These are phyloP conservation scores for Colaptes auratus DNA, from an alignment of 2,113 vertebrate genomes.

Conservation along the genomic window DNA sequence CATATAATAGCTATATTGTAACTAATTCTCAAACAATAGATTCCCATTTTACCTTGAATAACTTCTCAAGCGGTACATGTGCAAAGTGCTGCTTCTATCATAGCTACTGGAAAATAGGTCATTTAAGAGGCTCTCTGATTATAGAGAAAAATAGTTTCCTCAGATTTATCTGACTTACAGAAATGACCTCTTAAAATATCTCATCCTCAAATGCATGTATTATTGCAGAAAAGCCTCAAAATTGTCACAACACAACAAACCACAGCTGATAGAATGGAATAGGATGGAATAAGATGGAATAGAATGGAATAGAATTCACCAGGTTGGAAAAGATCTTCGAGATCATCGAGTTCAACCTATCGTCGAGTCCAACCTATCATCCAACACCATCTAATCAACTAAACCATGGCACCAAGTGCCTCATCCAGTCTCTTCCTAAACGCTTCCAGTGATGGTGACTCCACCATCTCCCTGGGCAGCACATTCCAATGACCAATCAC, in stretches of 20 bases:
- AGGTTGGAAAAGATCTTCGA: too few species aligned
- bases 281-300: too few species aligned
- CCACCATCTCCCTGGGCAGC: too few species aligned
- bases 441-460: too few species aligned
- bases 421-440: too few species aligned
- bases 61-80: neutral
- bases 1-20: neutral
- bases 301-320: too few species aligned
- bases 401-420: too few species aligned
- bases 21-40: neutral
- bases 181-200: slow-evolving; percentile 8
- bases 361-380: too few species aligned
- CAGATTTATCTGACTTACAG: neutral
- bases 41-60: neutral
- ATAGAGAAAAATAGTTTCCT: neutral
- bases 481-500: too few species aligned
- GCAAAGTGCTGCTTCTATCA: neutral
- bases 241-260: neutral
- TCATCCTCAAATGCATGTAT: rapidly evolving
- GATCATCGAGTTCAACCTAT: too few species aligned
- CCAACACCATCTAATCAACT: too few species aligned
- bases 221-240: neutral
- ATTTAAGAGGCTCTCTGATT: slow-evolving; percentile 1
- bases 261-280: neutral
- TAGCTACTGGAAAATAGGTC: neutral